These are phyloP conservation scores for Laothoe populi DNA, from an alignment of 2,888 invertebrate species.

Conservation along the genomic window DNA sequence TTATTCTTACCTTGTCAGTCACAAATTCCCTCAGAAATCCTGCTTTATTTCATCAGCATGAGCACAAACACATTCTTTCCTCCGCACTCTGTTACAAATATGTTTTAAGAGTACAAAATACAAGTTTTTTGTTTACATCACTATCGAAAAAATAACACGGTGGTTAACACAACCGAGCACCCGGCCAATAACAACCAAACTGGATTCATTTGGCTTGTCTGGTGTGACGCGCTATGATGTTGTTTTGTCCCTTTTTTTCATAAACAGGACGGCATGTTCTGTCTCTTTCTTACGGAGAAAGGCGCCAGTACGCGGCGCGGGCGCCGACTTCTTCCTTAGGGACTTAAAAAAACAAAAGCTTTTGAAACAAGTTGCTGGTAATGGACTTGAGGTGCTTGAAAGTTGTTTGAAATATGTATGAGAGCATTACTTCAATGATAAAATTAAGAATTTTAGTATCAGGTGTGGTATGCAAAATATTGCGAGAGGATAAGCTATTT, in stretches of 20 bases:
- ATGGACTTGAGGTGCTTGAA: slow-evolving; percentile 72
- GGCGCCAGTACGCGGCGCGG: slow-evolving; percentile 79
- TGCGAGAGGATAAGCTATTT: background rate
- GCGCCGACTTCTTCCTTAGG: slow-evolving; percentile 80
- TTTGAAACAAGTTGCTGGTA: slow-evolving; percentile 79
- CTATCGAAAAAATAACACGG: slow-evolving; percentile 55
- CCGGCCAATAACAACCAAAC: slow-evolving; percentile 76
- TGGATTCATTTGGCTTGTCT: slow-evolving; percentile 72
- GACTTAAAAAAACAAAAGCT: slow-evolving; percentile 78
- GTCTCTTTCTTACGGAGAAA: slow-evolving; percentile 71
- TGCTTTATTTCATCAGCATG: slow-evolving; percentile 41
- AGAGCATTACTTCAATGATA: slow-evolving; percentile 42
- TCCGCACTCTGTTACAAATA: slow-evolving; percentile 57
- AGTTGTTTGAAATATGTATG: slow-evolving; percentile 62
- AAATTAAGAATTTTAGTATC: slow-evolving; percentile 22
- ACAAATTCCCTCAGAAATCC: slow-evolving; percentile 50
- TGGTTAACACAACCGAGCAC: slow-evolving; percentile 60
- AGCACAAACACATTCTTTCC: slow-evolving; percentile 62
- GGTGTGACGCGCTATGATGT: slow-evolving; percentile 75
- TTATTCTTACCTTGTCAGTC: slow-evolving; percentile 72
- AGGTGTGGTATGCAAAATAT: background rate
- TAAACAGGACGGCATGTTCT: slow-evolving; percentile 36
- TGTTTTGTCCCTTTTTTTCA: slow-evolving; percentile 63
- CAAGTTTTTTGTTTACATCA: slow-evolving; percentile 75
- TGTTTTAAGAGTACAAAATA: slow-evolving; percentile 55